Evolutionary conservation across 2,888 invertebrate species (phyloP), one percentile per base, ranked within the genome.

Genomic region (Standfussiana lucernea): DNA sequence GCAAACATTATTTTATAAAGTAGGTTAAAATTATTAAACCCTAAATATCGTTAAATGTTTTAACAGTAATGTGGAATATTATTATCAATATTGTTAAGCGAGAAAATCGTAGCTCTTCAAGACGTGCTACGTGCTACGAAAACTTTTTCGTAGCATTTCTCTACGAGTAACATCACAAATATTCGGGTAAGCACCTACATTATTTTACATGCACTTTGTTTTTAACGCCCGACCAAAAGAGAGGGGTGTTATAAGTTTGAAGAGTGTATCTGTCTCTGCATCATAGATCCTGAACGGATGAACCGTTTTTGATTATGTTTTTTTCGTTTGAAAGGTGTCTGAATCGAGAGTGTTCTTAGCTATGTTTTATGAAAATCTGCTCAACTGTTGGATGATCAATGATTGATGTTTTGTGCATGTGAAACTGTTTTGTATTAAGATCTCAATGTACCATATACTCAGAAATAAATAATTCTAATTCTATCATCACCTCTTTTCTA

Each of bases 51-150:
- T 18, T n/a, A n/a, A 64, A 35, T n/a, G 21, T 37, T 28, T 15
- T 37, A 32, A 37, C 18, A 53, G 50, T 18, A 53, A 37, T 42
- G 10, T 11, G n/a, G 11, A 11, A 1, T 24, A 8, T 3, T 68
- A 70, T 15, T 28, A 77, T 21, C 2, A 50, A 35, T 59, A 59
- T 59, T 50, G 24, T 35, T 28, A 15, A 66, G 35, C 28, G 42
- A 35, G n/a, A 37, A 56, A 28, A n/a, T 73, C 56, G 79, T 79
- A 79, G 80, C 80, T 18, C 7, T 2, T 10, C 3, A 7, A 13
- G n/a, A 10, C 11, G 8, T 65, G 68, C 79, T 79, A 79, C 80
- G 67, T 21, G 53, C 81, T 80, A 76, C 75, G 75, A 66, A 53
- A 18, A 32, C 18, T 21, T 18, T 21, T 61, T 13, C 69, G 69